A percentile compares a stretch with the other conserved stretches of the same genome.
Evolutionary conservation across 2,888 invertebrate species (phyloP).

Genomic region (Allacma fusca): DNA sequence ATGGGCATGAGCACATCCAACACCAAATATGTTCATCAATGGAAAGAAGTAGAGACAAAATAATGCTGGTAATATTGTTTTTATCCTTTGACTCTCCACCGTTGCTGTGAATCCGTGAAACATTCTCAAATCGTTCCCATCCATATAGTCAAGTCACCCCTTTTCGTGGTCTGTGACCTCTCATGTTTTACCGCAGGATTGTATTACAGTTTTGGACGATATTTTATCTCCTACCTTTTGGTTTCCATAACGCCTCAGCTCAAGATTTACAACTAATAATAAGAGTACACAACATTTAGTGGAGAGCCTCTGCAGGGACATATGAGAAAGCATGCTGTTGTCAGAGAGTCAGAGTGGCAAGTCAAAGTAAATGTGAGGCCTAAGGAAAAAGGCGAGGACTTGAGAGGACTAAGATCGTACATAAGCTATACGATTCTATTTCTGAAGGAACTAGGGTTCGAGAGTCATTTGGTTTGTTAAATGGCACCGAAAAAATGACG

Average conservation of each 20-base stretch:
- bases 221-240: conserved; percentile 5
- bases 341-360: too few relatives aligned
- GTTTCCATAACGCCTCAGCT: not conserved
- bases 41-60: too few relatives aligned
- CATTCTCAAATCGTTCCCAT: not conserved
- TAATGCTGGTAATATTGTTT: too few relatives aligned
- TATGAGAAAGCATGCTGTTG: not conserved
- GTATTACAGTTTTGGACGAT: not conserved
- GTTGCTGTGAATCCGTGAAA: not conserved
- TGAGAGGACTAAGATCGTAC: too few relatives aligned
- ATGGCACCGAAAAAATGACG: not conserved
- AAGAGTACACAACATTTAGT: not conserved
- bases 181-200: not conserved
- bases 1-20: too few relatives aligned
- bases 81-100: too few relatives aligned
- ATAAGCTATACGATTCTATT: too few relatives aligned
- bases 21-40: too few relatives aligned
- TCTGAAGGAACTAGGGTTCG: not conserved
- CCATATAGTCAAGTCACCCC: not conserved
- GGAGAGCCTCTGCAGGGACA: not conserved
- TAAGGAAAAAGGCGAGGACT: too few relatives aligned
- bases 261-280: not conserved
- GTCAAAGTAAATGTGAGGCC: too few relatives aligned
- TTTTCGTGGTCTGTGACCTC: conserved; percentile 1
- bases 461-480: not conserved